Evolutionary conservation across 2,113 vertebrate species (phyloP), one percentile per base, ranked within the genome.

Genomic region (Furnarius figulus): DNA sequence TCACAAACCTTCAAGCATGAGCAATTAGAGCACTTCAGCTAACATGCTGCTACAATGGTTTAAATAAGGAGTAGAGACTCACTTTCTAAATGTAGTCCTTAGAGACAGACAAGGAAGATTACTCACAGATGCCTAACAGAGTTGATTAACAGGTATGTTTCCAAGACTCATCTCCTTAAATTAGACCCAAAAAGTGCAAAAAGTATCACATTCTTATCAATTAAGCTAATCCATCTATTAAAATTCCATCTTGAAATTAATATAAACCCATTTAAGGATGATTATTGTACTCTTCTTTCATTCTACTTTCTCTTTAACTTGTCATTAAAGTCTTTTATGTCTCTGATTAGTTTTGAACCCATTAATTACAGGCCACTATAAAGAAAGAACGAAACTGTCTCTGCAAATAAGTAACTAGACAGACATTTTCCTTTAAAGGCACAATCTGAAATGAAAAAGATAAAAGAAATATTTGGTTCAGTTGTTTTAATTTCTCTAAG

Each of bases 51-150:
- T 91, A 84, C 81, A 92, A 49, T 28, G 56, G 56, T 74, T 86
- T 90, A 84, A 87, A 93, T 59, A 78, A 88, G 70, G 56, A 95
- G n/a, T 58, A 89, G 84, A 97, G 95, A 85, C 33, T 89, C 70
- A 37, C 90, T 83, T 94, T 83, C 65, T 79, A 84, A 95, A 88
- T 37, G 58, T 16, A 68, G n/a, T 66, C 72, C 56, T 81, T 67
- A 78, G 72, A 95, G 83, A 76, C 59, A 93, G 75, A 73, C 81
- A 91, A 50, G 42, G 53, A 87, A 83, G 71, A 78, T 89, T 87
- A 77, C 35, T 89, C 81, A 86, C 35, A 93, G 93, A 66, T 42
- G 52, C 35, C 72, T 81, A 93, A 84, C 33, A 59, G 61, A 72
- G 44, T 27, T 89, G 61, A 95, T 93, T 92, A 96, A 92, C 73